Percentiles rank a stretch among this genome's conserved stretches.
Conservation (phyloP, 1,140 invertebrate species). For the Aethina tumida region DNA sequence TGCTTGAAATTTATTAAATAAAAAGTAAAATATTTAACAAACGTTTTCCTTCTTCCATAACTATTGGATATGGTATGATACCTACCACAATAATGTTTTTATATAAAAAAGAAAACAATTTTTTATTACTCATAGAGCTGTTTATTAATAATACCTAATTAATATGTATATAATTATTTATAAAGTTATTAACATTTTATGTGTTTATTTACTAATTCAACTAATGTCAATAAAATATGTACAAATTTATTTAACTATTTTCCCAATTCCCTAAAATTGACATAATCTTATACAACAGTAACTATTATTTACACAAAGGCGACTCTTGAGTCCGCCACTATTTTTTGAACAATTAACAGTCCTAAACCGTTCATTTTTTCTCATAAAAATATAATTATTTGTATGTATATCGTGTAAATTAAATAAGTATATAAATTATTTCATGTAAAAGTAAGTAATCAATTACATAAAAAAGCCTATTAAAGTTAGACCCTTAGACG, state of each 20-base stretch:
- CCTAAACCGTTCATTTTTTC: constrained; percentile 28
- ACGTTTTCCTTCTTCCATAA: too few relatives aligned
- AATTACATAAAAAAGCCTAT: too few relatives aligned
- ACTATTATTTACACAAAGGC: constrained; percentile 32
- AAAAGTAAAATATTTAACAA: too few relatives aligned
- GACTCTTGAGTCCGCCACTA: constrained; percentile 12
- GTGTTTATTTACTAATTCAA: constrained; percentile 36
- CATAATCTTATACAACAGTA: constrained; percentile 37
- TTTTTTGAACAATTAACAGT: constrained; percentile 28
- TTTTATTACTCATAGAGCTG: constrained; percentile 27
- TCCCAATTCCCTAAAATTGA: constrained; percentile 38
- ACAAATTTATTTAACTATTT: constrained; percentile 37
- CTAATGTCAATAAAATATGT: constrained; percentile 37
- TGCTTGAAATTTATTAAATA: too few relatives aligned
- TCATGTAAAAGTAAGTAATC: constrained; percentile 23
- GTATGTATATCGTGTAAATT: constrained; percentile 21
- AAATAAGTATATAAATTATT: constrained; percentile 30
- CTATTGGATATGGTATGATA: too few relatives aligned
- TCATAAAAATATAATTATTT: constrained; percentile 34
- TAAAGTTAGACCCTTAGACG: too few relatives aligned
- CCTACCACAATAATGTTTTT: too few relatives aligned
- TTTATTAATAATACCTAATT: constrained; percentile 36
- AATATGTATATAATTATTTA: constrained; percentile 38
- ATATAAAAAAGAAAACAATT: constrained; percentile 6
- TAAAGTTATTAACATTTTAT: constrained; percentile 38